phyloP scores from a whole-genome alignment of 2,888 invertebrate species.

The Pharmacophagus antenor region DNA sequence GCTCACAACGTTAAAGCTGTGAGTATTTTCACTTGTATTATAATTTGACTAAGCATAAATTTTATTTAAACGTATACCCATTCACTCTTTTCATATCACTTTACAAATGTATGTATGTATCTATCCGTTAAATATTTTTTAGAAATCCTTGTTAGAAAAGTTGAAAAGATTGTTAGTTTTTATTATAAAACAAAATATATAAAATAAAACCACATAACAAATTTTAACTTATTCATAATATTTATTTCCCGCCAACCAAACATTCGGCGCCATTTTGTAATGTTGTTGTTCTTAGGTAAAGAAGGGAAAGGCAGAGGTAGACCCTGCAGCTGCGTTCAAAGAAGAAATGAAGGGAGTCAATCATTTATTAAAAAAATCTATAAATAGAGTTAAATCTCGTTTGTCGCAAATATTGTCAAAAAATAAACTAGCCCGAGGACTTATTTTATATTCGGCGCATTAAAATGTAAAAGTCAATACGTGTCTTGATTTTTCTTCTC shows the following conservation, averaged over 20 bases:
- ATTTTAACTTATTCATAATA: background rate
- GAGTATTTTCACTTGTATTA: conserved; percentile 45
- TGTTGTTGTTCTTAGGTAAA: conserved; percentile 30
- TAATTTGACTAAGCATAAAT: too few species aligned
- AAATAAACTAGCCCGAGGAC: conserved; percentile 16
- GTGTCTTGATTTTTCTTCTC: too few species aligned
- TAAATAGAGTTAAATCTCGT: conserved; percentile 37
- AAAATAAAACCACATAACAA: too few species aligned
- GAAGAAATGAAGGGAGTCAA: conserved; percentile 38
- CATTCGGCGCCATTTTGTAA: background rate
- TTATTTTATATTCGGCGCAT: conserved; percentile 3
- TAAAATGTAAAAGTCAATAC: conserved; percentile 1
- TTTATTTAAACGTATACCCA: too few species aligned
- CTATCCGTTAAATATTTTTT: too few species aligned
- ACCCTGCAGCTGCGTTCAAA: conserved; percentile 7
- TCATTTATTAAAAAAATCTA: conserved; percentile 36
- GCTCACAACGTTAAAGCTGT: conserved; percentile 46
- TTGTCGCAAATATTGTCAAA: conserved; percentile 30
- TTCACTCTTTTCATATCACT: too few species aligned
- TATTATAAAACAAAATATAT: too few species aligned
- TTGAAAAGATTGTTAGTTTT: too few species aligned
- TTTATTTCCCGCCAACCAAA: background rate
- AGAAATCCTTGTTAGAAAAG: too few species aligned
- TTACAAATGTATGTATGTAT: too few species aligned
- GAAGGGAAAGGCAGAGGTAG: conserved; percentile 28